Conservation (phyloP, 2,888 invertebrate species). For the Ochropleura leucogaster region DNA sequence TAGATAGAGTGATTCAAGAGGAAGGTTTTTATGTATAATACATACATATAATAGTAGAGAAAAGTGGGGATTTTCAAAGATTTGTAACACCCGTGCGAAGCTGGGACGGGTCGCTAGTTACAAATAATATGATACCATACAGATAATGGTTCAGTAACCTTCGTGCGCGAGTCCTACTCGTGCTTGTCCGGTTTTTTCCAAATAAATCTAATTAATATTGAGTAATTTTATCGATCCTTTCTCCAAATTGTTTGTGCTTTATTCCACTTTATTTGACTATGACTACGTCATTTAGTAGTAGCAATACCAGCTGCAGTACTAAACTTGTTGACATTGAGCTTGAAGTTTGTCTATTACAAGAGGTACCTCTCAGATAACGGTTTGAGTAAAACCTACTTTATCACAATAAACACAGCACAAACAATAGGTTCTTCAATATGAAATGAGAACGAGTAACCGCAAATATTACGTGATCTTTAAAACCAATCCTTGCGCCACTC, state of each 20-base stretch:
- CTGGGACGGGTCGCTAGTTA: too few relatives aligned
- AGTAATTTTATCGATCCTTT: not conserved
- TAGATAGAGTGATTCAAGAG: too few relatives aligned
- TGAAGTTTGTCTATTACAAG: not conserved
- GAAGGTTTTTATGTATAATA: too few relatives aligned
- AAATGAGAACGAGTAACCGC: conserved; percentile 31
- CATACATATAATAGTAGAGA: too few relatives aligned
- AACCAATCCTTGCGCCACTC: conserved; percentile 38
- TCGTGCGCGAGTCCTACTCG: too few relatives aligned
- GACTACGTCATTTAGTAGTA: too few relatives aligned
- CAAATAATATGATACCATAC: too few relatives aligned
- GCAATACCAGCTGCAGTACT: conserved; percentile 5
- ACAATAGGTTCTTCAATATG: conserved; percentile 27
- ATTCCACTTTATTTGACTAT: not conserved
- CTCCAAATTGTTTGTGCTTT: not conserved
- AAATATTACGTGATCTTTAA: conserved; percentile 60
- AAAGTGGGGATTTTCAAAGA: too few relatives aligned
- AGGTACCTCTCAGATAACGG: not conserved
- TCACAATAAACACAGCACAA: conserved; percentile 9
- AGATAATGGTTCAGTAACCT: too few relatives aligned
- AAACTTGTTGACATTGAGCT: conserved; percentile 3
- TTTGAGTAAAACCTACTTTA: conserved; percentile 16
- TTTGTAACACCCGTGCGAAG: too few relatives aligned
- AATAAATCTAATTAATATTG: not conserved
- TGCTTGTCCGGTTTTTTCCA: not conserved